These are phyloP conservation scores for Haliclona indistincta DNA, from an alignment of 37 sponge, comb jelly and placozoan genomes.

Conservation along the genomic window DNA sequence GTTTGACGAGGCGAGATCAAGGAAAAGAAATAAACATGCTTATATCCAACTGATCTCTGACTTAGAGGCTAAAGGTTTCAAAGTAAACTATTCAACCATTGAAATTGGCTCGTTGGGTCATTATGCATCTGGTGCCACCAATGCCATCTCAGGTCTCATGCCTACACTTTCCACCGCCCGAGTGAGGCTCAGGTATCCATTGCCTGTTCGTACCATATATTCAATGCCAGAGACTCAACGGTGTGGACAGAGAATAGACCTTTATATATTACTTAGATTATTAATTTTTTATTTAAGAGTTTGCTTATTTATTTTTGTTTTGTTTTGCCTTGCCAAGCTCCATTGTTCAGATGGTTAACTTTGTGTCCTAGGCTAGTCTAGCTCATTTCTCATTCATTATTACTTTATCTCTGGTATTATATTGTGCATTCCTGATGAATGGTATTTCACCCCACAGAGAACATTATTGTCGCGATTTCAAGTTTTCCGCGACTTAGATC, in stretches of 20 bases:
- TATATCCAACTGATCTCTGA: not conserved
- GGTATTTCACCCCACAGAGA: too few relatives aligned
- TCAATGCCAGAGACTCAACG: not conserved
- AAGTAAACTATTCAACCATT: not conserved
- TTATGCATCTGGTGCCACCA: not conserved
- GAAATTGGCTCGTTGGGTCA: not conserved
- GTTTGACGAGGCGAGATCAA: not conserved
- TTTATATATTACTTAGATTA: not conserved
- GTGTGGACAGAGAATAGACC: not conserved
- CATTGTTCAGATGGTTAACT: too few relatives aligned
- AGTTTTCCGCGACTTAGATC: too few relatives aligned
- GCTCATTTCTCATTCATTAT: too few relatives aligned
- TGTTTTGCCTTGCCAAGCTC: too few relatives aligned
- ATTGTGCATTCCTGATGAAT: too few relatives aligned
- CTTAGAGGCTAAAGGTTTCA: not conserved
- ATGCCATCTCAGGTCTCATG: not conserved
- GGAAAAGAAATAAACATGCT: not conserved
- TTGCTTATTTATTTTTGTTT: too few relatives aligned
- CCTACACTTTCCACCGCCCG: not conserved
- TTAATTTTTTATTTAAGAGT: too few relatives aligned
- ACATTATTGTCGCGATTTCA: too few relatives aligned
- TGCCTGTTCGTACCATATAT: not conserved
- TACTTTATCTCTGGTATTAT: too few relatives aligned
- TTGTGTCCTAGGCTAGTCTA: too few relatives aligned
- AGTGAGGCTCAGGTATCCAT: not conserved